phyloP scores from a whole-genome alignment of 2,797 vertebrate species.

The Arremon aurantiirostris region DNA sequence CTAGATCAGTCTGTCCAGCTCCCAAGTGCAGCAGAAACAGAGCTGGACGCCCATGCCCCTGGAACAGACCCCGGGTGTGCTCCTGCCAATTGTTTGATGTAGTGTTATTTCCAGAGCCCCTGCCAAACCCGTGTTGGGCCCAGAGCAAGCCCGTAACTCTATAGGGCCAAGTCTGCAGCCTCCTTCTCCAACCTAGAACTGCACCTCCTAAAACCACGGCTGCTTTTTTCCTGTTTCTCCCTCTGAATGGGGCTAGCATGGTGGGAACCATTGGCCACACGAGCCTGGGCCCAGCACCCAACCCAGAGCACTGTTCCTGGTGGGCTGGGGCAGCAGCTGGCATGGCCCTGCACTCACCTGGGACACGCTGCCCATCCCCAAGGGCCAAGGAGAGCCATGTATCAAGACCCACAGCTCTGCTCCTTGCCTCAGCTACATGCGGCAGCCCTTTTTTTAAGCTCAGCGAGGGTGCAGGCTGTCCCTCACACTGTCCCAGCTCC shows the following conservation, averaged over 20 bases:
- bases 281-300: neutral
- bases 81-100: slow-evolving; percentile 73
- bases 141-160: slow-evolving; percentile 61
- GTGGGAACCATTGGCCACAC: neutral
- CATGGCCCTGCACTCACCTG: neutral
- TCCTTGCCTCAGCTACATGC: rapidly evolving
- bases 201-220: slow-evolving; percentile 3
- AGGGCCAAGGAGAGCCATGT: neutral
- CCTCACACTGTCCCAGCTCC: rapidly evolving
- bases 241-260: neutral
- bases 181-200: neutral
- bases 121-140: slow-evolving; percentile 59
- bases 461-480: rapidly evolving
- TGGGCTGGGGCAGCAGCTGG: neutral
- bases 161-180: slow-evolving; percentile 57
- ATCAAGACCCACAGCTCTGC: rapidly evolving
- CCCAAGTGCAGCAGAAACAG: slow-evolving; percentile 19
- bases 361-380: rapidly evolving
- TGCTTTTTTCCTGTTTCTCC: slow-evolving; percentile 8
- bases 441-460: neutral
- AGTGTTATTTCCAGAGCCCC: slow-evolving; percentile 70
- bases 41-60: slow-evolving; percentile 55
- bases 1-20: neutral
- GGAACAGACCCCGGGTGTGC: slow-evolving; percentile 5
- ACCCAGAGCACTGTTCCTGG: neutral